Evolutionary conservation across 2,888 invertebrate species (phyloP).

Genomic region (Marasmarcha lunaedactyla): DNA sequence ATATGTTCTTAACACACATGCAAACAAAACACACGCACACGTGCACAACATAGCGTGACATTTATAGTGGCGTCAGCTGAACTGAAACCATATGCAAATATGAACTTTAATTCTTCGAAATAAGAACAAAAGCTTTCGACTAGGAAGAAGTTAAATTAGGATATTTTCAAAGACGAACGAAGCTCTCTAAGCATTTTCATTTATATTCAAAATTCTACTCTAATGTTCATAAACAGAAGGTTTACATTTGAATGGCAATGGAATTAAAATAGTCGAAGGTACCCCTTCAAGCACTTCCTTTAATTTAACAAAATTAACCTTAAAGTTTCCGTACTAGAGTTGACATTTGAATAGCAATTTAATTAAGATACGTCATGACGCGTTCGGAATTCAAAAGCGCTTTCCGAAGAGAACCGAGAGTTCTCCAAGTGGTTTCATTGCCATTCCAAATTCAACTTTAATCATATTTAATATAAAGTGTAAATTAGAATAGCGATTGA

Average conservation of each 20-base stretch:
- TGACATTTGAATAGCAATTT: neutral
- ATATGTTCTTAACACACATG: conserved; percentile 51
- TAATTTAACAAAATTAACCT: too few species aligned
- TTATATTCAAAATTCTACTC: conserved; percentile 8
- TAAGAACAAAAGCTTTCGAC: conserved; percentile 18
- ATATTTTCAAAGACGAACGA: conserved; percentile 59
- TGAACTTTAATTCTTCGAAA: conserved; percentile 18
- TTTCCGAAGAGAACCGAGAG: conserved; percentile 55
- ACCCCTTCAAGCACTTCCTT: too few species aligned
- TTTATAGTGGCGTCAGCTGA: conserved; percentile 64
- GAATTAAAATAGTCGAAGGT: conserved; percentile 44
- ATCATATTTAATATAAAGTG: too few species aligned
- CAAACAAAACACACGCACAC: conserved; percentile 19
- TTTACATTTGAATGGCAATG: conserved; percentile 18
- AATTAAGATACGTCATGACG: conserved; percentile 52
- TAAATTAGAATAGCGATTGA: too few species aligned
- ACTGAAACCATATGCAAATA: conserved; percentile 27
- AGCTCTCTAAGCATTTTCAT: conserved; percentile 36
- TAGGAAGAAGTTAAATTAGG: conserved; percentile 43
- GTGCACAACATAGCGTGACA: conserved; percentile 33
- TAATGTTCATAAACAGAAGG: conserved; percentile 21
- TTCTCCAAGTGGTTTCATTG: conserved; percentile 66
- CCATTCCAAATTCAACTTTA: too few species aligned
- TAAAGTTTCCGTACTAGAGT: too few species aligned
- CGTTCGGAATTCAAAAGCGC: conserved; percentile 59